phyloP scores from a whole-genome alignment of 2,797 vertebrate genomes.

The Fistularia commersonii region DNA sequence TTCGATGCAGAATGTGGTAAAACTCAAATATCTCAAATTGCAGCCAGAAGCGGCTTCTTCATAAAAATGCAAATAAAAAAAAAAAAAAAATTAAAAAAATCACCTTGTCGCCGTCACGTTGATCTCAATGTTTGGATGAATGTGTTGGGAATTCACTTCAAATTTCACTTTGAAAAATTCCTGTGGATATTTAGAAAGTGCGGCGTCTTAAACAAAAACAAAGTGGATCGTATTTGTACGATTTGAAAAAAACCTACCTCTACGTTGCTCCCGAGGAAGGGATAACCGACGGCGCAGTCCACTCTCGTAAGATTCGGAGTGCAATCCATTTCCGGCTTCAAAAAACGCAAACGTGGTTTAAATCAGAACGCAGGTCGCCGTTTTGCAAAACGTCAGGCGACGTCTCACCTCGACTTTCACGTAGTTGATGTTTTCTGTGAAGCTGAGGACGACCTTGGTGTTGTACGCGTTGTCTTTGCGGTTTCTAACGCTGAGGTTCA shows the following conservation, averaged over 20 bases:
- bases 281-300: conserved; percentile 90
- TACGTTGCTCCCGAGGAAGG: conserved; percentile 80
- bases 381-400: neutral
- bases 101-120: conserved; percentile 85
- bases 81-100: conserved; percentile 27
- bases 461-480: conserved; percentile 92
- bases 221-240: too few species aligned
- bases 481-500: conserved; percentile 81
- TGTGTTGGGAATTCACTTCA: conserved; percentile 81
- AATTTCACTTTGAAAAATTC: conserved; percentile 85
- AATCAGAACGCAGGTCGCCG: neutral
- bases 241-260: conserved; percentile 64
- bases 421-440: conserved; percentile 90
- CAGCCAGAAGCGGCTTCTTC: too few species aligned
- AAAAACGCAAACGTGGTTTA: neutral
- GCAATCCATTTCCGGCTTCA: conserved; percentile 83
- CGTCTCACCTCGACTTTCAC: conserved; percentile 86
- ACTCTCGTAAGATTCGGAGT: conserved; percentile 77
- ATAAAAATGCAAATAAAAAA: too few species aligned
- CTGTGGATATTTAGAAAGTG: conserved; percentile 58
- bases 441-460: conserved; percentile 82
- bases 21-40: neutral
- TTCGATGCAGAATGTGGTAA: neutral
- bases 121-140: conserved; percentile 80
- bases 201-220: neutral